Base-by-base conservation (phyloP, 37 sponge, comb jelly and placozoan genomes). In the Oopsacas minuta region DNA sequence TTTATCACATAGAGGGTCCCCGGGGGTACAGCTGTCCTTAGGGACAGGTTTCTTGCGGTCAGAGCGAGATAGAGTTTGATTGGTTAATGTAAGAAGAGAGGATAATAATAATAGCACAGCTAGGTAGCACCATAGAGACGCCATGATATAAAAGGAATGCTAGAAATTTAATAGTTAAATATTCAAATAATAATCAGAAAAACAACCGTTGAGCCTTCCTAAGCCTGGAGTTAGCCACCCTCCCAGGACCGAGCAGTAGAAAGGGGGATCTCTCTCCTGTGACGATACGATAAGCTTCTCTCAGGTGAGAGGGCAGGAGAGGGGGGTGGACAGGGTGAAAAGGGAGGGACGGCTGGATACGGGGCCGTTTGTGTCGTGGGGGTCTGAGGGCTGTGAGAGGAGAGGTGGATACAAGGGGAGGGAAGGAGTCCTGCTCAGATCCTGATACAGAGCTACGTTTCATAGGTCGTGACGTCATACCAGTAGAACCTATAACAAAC, bases 241-340 rank as follows among this genome's bases (percentile, higher is more conserved):
- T 5, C 37, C 39, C 23, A 35, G 34, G 34, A n/a, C 12, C 28
- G 75, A 39, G 51, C 36, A 36, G 82, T 35, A 49, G 37, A 82
- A 12, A 8, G 0, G 39, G 25, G 37, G n/a, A 37, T 5, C 7
- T n/a, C 23, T 0, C 46, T 0, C 0, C 22, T 28, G 23, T 25
- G 82, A 37, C 35, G 81, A 15, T 36, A 34, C 17, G 86, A 37
- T 10, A 17, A 8, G 37, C 37, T 37, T 61, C 61, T 35, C 35
- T 5, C 32, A 1, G 38, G 81, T 1, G 86, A 22, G 81, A 81
- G 52, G 36, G 82, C 30, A 37, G 85, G 8, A 51, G 85, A n/a
- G 42, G 84, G 84, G 84, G 51, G 52, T 17, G 5, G 52, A 42
- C 36, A 36, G 85, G 52, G 85, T 52, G 85, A 20, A 51, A 0